These are phyloP conservation scores for Noctua janthina DNA, from an alignment of 2,888 invertebrate genomes.

Conservation along the genomic window DNA sequence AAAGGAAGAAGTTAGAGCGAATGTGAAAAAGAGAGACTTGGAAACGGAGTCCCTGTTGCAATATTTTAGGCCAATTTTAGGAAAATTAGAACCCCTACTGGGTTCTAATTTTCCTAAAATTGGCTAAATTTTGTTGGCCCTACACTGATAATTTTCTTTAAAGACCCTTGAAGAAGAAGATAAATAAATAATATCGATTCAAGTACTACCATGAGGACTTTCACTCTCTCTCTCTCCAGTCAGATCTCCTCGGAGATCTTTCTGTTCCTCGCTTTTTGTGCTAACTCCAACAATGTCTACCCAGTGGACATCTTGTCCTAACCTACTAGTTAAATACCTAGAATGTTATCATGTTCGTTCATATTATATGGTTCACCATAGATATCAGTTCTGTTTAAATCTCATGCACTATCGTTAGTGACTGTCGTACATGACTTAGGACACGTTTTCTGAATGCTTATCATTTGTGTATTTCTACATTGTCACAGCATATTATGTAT, in stretches of 20 bases:
- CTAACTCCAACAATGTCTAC: neutral
- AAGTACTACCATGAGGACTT: neutral
- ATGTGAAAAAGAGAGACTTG: neutral
- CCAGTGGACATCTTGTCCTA: neutral
- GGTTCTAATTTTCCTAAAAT: too few relatives aligned
- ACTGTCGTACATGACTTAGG: constrained; percentile 56
- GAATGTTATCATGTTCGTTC: neutral
- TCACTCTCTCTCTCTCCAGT: neutral
- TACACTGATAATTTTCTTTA: neutral
- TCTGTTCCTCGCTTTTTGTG: neutral
- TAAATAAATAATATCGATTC: neutral
- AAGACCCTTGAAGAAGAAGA: neutral
- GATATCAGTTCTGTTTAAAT: constrained; percentile 5
- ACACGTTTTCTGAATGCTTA: constrained; percentile 57
- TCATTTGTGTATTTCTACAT: constrained; percentile 54
- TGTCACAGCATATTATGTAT: constrained; percentile 22
- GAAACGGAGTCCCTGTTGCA: neutral
- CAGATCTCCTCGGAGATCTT: neutral
- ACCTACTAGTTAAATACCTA: neutral
- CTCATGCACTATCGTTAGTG: constrained; percentile 29
- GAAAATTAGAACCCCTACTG: too few relatives aligned
- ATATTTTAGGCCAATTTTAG: neutral
- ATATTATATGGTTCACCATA: neutral
- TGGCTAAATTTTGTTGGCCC: too few relatives aligned
- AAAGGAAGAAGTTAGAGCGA: neutral